Evolutionary conservation across 2,888 invertebrate species (phyloP).

Genomic region (Stegana nigrithorax): DNA sequence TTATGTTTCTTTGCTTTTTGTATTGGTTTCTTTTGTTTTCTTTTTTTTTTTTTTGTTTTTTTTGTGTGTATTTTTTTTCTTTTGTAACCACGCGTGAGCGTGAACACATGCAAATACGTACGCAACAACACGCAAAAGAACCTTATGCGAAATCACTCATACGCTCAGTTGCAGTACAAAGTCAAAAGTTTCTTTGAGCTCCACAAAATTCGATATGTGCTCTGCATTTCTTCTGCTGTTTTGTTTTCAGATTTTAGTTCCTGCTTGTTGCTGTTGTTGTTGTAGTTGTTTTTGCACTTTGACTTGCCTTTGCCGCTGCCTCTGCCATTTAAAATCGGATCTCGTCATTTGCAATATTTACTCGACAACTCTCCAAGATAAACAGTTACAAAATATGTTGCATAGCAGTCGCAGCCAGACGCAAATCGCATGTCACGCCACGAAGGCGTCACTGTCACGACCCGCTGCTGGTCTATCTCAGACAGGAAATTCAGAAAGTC

Average conservation of each 20-base stretch:
- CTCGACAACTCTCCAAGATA: neutral
- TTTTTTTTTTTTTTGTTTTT: neutral
- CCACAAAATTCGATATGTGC: neutral
- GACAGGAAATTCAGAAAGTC: neutral
- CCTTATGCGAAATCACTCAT: conserved; percentile 52
- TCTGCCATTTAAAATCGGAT: neutral
- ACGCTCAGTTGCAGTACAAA: conserved; percentile 61
- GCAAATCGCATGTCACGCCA: neutral
- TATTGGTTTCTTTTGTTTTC: neutral
- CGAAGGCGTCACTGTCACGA: neutral
- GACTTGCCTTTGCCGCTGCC: neutral
- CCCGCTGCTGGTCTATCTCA: neutral
- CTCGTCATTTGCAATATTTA: conserved; percentile 1
- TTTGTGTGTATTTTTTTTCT: neutral
- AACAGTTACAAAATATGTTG: neutral
- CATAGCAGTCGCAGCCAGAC: neutral
- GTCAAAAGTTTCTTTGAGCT: conserved; percentile 58
- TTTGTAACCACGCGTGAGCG: neutral
- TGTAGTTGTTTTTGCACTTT: no score
- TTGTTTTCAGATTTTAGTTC: neutral
- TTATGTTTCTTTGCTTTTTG: no score
- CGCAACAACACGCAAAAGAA: neutral
- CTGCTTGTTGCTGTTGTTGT: no score
- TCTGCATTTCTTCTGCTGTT: neutral
- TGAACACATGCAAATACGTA: neutral